Percentiles rank a stretch among this genome's conserved stretches.
Conservation (phyloP, 2,113 vertebrate genomes). For the Myotis yumanensis region DNA sequence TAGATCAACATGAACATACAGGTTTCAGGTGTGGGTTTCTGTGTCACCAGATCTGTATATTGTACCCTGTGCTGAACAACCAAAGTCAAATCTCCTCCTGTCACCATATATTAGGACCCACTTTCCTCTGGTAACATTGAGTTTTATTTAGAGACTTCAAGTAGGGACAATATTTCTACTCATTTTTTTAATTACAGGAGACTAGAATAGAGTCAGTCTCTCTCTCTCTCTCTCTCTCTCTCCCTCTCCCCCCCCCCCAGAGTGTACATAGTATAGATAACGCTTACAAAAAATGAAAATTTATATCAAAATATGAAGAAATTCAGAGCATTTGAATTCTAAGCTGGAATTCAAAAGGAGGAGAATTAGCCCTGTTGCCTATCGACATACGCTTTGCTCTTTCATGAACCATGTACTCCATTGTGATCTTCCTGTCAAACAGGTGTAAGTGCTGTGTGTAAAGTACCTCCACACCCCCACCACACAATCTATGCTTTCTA, state of each 20-base stretch:
- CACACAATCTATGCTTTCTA: not conserved
- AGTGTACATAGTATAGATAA: not conserved
- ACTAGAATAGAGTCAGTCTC: not conserved
- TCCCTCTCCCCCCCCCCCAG: no score
- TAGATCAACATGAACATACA: no score
- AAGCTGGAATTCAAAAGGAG: not conserved
- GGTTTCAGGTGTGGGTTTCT: no score
- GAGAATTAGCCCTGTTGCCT: not conserved
- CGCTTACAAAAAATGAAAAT: not conserved
- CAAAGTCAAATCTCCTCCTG: no score
- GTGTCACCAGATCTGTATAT: no score
- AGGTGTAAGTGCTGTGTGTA: not conserved
- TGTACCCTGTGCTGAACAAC: no score
- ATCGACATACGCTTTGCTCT: not conserved
- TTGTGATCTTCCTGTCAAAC: not conserved
- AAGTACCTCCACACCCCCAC: not conserved
- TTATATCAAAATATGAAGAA: constrained; percentile 9
- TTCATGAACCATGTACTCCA: not conserved
- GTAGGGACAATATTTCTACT: not conserved
- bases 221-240: not conserved
- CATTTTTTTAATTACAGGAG: not conserved
- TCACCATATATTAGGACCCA: no score
- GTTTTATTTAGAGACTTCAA: not conserved
- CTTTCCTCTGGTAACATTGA: no score
- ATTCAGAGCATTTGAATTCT: not conserved